Evolutionary conservation across 2,888 invertebrate species (phyloP), one percentile per base, ranked within the genome.

Genomic region (Phengaris arion): DNA sequence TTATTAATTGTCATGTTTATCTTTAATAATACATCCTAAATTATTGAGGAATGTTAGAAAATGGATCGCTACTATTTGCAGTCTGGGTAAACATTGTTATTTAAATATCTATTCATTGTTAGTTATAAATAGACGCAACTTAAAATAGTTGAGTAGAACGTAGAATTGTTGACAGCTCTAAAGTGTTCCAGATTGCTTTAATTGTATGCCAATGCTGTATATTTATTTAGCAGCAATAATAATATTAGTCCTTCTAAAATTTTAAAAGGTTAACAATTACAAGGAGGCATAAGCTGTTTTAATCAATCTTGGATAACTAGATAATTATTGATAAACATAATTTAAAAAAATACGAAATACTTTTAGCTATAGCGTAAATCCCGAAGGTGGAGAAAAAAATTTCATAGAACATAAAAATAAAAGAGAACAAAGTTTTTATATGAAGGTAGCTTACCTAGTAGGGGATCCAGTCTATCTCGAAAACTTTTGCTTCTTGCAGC

Each of bases 391-490:
- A 35, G 35, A 35, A 35, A 35, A 35, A 35, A 35, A 4, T 2
- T 35, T 2, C 0, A 22, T 22, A 35, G 35, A 35, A 35, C 35
- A 35, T 35, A 2, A 35, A 4, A 35, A 35, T 35, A 35, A 35
- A 35, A 35, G 35, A 35, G 2, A 35, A 35, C 2, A 35, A 35
- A 35, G 35, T 35, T 35, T 35, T 35, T 35, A 35, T 35, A 35
- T 35, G 35, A 35, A 1, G 35, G 35, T 35, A 35, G 4, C 94
- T 95, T 86, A 96, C 96, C 95, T 79, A 96, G 91, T 81, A 96
- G 91, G n/a, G 96, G 96, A 86, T 96, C 96, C 81, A 96, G 89
- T 77, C 97, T 94, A 84, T 97, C 97, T 83, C 96, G 95, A 89
- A 97, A 97, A 85, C 97, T 97, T 82, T 96, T 96, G 79, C 95